Conservation (phyloP, 2,888 invertebrate genomes). For the Nysson spinosus region DNA sequence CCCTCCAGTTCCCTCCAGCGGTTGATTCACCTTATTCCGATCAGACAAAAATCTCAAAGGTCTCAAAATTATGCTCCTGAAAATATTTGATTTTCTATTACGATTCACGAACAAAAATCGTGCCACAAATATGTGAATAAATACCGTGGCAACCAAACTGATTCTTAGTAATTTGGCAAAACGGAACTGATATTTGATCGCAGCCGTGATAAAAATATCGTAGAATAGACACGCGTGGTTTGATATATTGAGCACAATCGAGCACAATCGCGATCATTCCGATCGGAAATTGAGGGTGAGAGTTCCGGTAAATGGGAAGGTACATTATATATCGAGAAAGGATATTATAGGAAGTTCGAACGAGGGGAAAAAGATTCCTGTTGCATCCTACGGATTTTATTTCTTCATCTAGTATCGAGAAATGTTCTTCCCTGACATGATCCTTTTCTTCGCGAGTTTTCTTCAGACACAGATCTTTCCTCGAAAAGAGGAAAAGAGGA, state of each 20-base stretch:
- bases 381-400: neutral
- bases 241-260: conserved; percentile 16
- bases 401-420: neutral
- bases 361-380: neutral
- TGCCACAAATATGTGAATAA: too few relatives aligned
- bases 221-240: conserved; percentile 2
- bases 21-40: conserved; percentile 25
- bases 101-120: too few relatives aligned
- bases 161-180: too few relatives aligned
- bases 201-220: too few relatives aligned
- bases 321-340: neutral
- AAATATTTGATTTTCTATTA: too few relatives aligned
- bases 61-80: too few relatives aligned
- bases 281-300: conserved; percentile 39
- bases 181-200: too few relatives aligned
- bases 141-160: too few relatives aligned
- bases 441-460: too few relatives aligned
- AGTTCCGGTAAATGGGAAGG: conserved; percentile 1
- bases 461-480: conserved; percentile 11
- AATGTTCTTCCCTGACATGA: neutral
- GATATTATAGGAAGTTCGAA: neutral
- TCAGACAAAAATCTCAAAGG: too few relatives aligned
- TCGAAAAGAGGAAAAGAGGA: too few relatives aligned
- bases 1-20: neutral
- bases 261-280: conserved; percentile 13